A percentile compares a stretch with the other conserved stretches of the same genome.
These are phyloP conservation scores for Cyclina sinensis DNA, from an alignment of 1,140 invertebrate genomes.

Conservation along the genomic window DNA sequence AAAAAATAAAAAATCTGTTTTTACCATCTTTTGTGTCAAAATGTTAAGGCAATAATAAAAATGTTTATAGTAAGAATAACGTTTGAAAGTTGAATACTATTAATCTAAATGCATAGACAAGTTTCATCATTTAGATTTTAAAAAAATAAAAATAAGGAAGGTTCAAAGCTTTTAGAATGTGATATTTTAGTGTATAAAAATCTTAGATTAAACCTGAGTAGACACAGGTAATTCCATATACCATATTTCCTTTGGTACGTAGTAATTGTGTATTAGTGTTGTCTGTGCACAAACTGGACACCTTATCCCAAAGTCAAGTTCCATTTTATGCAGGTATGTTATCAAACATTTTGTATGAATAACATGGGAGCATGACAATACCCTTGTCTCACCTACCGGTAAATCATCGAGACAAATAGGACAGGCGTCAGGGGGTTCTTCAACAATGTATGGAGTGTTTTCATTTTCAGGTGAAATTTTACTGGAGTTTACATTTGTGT, in stretches of 20 bases:
- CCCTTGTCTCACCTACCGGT: conserved; percentile 45
- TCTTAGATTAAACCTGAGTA: conserved; percentile 6
- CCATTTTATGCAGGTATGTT: conserved; percentile 19
- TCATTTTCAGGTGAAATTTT: neutral
- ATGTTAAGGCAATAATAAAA: too few species aligned
- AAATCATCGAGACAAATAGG: conserved; percentile 61
- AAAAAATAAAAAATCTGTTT: too few species aligned
- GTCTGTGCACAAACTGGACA: conserved; percentile 52
- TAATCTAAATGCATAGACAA: too few species aligned
- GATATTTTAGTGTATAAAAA: too few species aligned
- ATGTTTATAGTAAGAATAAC: too few species aligned
- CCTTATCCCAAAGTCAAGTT: conserved; percentile 52
- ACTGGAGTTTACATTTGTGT: neutral
- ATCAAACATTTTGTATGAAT: conserved; percentile 59
- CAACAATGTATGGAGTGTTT: conserved; percentile 28
- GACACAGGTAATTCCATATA: conserved; percentile 49
- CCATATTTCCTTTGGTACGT: conserved; percentile 47
- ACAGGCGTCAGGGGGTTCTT: conserved; percentile 47
- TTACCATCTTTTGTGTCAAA: too few species aligned
- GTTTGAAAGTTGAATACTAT: too few species aligned
- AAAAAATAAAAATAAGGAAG: too few species aligned
- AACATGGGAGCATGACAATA: conserved; percentile 24
- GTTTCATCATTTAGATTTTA: too few species aligned
- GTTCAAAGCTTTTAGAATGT: too few species aligned
- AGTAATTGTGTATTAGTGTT: conserved; percentile 52